Evolutionary conservation across 2,113 vertebrate species (phyloP).

Genomic region (Limanda limanda): DNA sequence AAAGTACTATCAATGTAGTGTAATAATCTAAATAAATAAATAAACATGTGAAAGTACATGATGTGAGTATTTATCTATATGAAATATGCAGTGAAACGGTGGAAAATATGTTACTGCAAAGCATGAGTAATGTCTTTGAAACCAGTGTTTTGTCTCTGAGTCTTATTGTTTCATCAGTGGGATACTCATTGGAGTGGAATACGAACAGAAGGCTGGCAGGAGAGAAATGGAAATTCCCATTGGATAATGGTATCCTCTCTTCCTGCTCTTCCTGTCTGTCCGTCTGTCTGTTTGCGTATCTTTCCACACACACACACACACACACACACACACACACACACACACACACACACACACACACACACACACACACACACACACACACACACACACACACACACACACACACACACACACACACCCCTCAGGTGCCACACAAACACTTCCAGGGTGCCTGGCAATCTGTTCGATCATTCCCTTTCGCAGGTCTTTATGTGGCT

Average conservation of each 20-base stretch:
- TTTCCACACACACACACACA: conserved; percentile 18
- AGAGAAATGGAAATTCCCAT: conserved; percentile 54
- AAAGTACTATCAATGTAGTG: not conserved
- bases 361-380: conserved; percentile 30
- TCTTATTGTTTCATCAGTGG: conserved; percentile 70
- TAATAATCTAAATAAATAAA: not conserved
- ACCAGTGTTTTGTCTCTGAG: conserved; percentile 52
- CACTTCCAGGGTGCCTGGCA: conserved; percentile 53
- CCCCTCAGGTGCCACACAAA: conserved; percentile 44
- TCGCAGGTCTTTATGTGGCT: conserved; percentile 55
- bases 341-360: conserved; percentile 44
- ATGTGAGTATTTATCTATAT: conserved; percentile 45
- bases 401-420: conserved; percentile 6
- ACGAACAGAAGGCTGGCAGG: conserved; percentile 56
- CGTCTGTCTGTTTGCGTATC: conserved; percentile 5
- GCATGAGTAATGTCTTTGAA: conserved; percentile 58
- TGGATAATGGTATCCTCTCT: conserved; percentile 59
- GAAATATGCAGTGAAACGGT: conserved; percentile 53
- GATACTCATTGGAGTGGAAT: conserved; percentile 58
- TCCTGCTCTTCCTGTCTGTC: conserved; percentile 37
- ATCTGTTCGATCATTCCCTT: conserved; percentile 64
- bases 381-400: conserved; percentile 37
- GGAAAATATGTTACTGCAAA: conserved; percentile 56
- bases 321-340: conserved; percentile 36
- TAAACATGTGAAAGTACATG: conserved; percentile 5